Evolutionary conservation across 2,888 invertebrate species (phyloP).

Genomic region (Cryptophagus acutangulus): DNA sequence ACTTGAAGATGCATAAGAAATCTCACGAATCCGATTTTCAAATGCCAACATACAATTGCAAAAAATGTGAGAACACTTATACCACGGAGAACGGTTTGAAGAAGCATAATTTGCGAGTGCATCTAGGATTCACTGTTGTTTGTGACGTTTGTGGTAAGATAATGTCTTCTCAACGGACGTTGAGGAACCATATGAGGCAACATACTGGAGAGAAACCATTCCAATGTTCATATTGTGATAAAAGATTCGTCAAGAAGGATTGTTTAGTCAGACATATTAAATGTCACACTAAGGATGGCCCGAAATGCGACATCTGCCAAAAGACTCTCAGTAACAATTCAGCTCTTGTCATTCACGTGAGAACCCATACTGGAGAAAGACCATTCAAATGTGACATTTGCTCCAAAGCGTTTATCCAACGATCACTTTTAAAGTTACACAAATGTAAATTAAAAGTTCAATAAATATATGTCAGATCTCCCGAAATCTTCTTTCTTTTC

Average conservation of each 20-base stretch:
- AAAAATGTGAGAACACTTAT: constrained; percentile 43
- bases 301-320: too few species aligned
- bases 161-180: constrained; percentile 49
- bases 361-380: constrained; percentile 59
- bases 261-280: constrained; percentile 55
- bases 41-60: constrained; percentile 43
- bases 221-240: constrained; percentile 51
- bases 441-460: too few species aligned
- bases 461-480: too few species aligned
- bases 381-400: constrained; percentile 58
- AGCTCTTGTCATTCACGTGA: too few species aligned
- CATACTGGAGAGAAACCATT: constrained; percentile 46
- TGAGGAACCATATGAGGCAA: constrained; percentile 52
- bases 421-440: constrained; percentile 47
- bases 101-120: constrained; percentile 43
- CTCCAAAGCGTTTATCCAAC: constrained; percentile 58
- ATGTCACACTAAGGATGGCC: too few species aligned
- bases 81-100: constrained; percentile 39
- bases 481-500: too few species aligned
- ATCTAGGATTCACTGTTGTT: constrained; percentile 43
- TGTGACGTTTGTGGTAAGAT: constrained; percentile 58
- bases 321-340: too few species aligned
- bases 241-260: constrained; percentile 56
- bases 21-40: constrained; percentile 41
- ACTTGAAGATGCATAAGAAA: too few species aligned